Percentiles rank a stretch among this genome's conserved stretches.
Conservation (phyloP, 1,140 invertebrate species). For the Eriocheir sinensis region DNA sequence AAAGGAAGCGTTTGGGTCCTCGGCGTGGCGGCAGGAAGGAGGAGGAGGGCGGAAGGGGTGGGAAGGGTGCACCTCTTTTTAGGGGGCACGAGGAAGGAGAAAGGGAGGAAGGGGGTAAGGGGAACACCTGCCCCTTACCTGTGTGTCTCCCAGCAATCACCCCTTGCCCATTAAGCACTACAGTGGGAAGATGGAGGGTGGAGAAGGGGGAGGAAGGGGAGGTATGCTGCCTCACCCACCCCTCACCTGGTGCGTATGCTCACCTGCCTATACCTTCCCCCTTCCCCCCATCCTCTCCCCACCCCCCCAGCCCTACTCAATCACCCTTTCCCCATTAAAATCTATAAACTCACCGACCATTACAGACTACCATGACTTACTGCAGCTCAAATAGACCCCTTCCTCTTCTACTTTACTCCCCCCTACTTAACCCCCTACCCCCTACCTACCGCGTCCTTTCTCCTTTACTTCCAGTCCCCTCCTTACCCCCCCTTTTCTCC, state of each 20-base stretch:
- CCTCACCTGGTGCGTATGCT: no score
- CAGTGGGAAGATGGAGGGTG: no score
- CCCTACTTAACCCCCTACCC: no score
- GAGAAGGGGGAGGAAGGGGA: no score
- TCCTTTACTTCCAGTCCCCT: no score
- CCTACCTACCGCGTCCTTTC: no score
- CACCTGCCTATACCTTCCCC: no score
- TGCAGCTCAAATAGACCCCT: background rate
- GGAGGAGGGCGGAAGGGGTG: background rate
- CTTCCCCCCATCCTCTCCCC: no score
- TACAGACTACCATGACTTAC: background rate
- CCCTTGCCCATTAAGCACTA: background rate
- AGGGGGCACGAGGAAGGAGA: background rate
- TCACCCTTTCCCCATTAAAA: background rate
- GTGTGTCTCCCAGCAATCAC: background rate
- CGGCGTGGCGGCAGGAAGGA: background rate
- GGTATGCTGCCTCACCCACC: no score
- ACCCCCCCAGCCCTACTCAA: no score
- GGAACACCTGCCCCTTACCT: background rate
- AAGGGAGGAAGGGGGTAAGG: background rate
- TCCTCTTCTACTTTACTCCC: no score
- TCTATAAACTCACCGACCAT: background rate
- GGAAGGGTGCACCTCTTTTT: background rate
- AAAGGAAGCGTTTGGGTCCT: constrained; percentile 5
- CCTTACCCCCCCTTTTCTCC: no score